Evolutionary conservation across 2,113 vertebrate species (phyloP), one percentile per base, ranked within the genome.

Genomic region (Periophthalmus modestus): DNA sequence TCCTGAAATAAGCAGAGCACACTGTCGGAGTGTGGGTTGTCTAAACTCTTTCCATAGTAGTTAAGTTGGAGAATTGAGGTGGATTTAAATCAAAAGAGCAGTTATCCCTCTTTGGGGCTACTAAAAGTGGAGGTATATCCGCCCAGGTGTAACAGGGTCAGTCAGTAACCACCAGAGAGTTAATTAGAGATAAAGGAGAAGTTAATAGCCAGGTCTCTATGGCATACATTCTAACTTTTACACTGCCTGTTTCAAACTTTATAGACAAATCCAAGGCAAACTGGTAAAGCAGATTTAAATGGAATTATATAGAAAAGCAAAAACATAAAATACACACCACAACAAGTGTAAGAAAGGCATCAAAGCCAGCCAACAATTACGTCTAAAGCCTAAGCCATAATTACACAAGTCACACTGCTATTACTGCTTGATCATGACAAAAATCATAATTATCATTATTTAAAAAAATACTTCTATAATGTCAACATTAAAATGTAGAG

Each of bases 31-130:
- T 48, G 54, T 18, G 63, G 71, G 82, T 71, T 71, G 69, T 87
- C 83, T 77, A 72, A 83, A 81, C 81, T 89, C 84, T 72, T 90
- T 75, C 84, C 84, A 66, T 85, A 0, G 71, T 82, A 74, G 84
- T 92, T 91, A 90, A 92, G 77, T 86, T 87, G 75, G 70, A 89
- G 88, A 82, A 72, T 91, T 69, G 84, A 73, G 84, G 81, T 86
- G 89, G 93, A 93, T 93, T 94, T 90, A 83, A 91, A 92, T 92
- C 86, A 94, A 93, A 93, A 89, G 91, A 84, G 70, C 80, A 23
- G 75, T 69, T 87, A 78, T 87, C 77, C 78, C 73, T 80, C 39
- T 52, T 71, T 14, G 74, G 62, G 57, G 69, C 79, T 39, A 71
- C 65, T 87, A 83, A 88, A 83, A 84, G 75, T 86, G 74, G 69